Evolutionary conservation across 2,888 invertebrate species (phyloP).

Genomic region (Octodonta nipae): DNA sequence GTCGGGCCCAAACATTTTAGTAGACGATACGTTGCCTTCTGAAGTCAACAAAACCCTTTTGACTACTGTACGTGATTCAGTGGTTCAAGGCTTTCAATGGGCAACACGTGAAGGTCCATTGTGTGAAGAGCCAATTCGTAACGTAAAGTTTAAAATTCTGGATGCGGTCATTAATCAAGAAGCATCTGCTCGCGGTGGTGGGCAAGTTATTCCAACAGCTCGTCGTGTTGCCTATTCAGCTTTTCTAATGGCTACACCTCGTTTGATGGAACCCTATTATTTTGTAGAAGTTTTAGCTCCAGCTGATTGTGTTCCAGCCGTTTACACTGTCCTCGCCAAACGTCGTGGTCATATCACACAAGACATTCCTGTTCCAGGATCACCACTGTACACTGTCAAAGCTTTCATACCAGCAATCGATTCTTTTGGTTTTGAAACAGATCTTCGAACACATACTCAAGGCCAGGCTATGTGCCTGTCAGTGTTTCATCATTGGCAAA

Average conservation of each 20-base stretch:
- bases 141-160: conserved; percentile 97
- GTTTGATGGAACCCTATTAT: conserved; percentile 96
- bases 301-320: conserved; percentile 97
- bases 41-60: conserved; percentile 93
- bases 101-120: conserved; percentile 96
- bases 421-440: conserved; percentile 99
- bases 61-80: conserved; percentile 88
- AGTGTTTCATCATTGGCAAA: conserved; percentile 99
- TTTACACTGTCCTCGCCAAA: conserved; percentile 93
- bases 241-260: conserved; percentile 96
- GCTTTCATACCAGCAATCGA: conserved; percentile 99
- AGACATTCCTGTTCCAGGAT: conserved; percentile 96
- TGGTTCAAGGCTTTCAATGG: conserved; percentile 99
- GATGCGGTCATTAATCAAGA: conserved; percentile 95
- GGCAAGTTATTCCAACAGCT: conserved; percentile 70
- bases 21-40: conserved; percentile 96
- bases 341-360: conserved; percentile 96
- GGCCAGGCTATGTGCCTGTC: conserved; percentile 98
- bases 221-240: conserved; percentile 96
- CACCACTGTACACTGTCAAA: conserved; percentile 94
- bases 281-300: conserved; percentile 98
- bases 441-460: conserved; percentile 95
- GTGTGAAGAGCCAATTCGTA: conserved; percentile 96
- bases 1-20: conserved; percentile 91
- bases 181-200: conserved; percentile 90